Conservation (phyloP, 2,797 vertebrate species). For the Etheostoma perlongum region DNA sequence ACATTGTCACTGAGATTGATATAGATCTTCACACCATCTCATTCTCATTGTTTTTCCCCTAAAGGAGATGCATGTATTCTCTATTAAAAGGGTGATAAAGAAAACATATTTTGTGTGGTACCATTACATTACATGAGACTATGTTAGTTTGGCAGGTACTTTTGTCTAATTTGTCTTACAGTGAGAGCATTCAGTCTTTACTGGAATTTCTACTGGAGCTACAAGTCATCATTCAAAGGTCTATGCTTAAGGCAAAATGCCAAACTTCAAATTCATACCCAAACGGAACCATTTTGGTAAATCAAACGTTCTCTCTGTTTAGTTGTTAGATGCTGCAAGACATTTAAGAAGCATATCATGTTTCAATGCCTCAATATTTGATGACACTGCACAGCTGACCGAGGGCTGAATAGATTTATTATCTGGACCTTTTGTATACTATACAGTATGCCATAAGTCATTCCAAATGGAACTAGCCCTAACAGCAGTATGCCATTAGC, state of each 20-base stretch:
- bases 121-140: background rate
- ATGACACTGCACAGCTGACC: conserved; percentile 32
- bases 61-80: background rate
- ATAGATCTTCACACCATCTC: background rate
- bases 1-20: conserved; percentile 25
- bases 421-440: conserved; percentile 19
- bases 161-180: background rate
- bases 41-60: conserved; percentile 1
- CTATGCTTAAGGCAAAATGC: background rate
- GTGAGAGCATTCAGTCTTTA: background rate
- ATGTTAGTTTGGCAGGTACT: conserved; percentile 1
- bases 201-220: background rate
- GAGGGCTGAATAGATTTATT: conserved; percentile 26
- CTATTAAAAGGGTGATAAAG: conserved; percentile 7
- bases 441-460: conserved; percentile 32
- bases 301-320: conserved; percentile 1
- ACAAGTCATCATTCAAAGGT: background rate
- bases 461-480: conserved; percentile 38
- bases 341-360: conserved; percentile 23
- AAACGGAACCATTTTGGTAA: background rate
- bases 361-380: conserved; percentile 30
- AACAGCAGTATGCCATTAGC: conserved; percentile 57
- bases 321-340: background rate
- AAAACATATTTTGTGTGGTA: background rate
- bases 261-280: background rate